These are phyloP conservation scores for Pecten maximus DNA, from an alignment of 2,888 invertebrate genomes.

Conservation along the genomic window DNA sequence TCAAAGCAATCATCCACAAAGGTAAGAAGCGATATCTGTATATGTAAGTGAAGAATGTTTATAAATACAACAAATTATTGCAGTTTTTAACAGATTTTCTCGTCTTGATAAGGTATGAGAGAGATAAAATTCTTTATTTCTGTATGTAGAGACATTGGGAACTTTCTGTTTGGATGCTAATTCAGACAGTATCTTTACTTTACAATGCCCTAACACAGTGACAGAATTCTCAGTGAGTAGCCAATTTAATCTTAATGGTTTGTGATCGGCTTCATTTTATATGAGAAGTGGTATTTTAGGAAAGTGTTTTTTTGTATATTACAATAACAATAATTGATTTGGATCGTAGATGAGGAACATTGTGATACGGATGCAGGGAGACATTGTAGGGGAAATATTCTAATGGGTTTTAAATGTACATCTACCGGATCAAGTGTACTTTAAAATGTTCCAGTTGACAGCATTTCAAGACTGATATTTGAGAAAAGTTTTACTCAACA, in stretches of 20 bases:
- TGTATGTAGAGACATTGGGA: background rate
- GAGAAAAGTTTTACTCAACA: background rate
- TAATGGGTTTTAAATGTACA: slow-evolving; percentile 26
- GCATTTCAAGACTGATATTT: background rate
- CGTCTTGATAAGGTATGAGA: background rate
- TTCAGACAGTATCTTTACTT: too few species aligned
- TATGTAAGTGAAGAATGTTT: background rate
- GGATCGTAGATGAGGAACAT: background rate
- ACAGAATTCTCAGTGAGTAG: background rate
- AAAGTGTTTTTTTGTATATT: background rate
- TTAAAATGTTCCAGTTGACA: background rate
- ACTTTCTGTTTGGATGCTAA: background rate
- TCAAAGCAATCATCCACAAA: background rate
- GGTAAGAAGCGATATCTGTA: background rate
- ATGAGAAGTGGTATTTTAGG: background rate
- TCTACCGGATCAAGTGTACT: background rate
- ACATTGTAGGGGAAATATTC: background rate
- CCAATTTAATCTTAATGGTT: slow-evolving; percentile 6
- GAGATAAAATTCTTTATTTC: background rate
- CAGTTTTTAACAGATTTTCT: background rate
- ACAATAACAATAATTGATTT: slow-evolving; percentile 21
- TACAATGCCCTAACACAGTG: background rate
- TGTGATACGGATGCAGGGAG: background rate
- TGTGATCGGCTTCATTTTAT: background rate
- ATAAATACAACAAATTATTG: background rate